Percentiles rank a stretch among this genome's conserved stretches.
Conservation (phyloP, 2,797 vertebrate species). For the Cichlasoma orientale region DNA sequence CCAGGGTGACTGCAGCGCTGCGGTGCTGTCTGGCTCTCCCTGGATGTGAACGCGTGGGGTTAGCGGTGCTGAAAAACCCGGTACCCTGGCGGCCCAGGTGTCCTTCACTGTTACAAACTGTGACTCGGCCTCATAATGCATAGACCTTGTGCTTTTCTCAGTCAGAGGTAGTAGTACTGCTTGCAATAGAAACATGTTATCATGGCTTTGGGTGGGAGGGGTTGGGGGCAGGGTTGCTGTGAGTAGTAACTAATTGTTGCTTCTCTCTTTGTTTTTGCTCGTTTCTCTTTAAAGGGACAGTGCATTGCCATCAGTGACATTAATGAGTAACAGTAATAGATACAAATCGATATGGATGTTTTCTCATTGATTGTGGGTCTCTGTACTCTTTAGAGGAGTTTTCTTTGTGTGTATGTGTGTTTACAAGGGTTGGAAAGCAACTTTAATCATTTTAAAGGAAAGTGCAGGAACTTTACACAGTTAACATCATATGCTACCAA, state of each 20-base stretch:
- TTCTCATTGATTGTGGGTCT: slow-evolving; percentile 74
- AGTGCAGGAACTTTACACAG: slow-evolving; percentile 67
- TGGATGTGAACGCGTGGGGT: slow-evolving; percentile 40
- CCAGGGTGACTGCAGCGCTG: neutral
- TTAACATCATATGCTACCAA: slow-evolving; percentile 85
- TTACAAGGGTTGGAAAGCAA: slow-evolving; percentile 53
- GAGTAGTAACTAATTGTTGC: slow-evolving; percentile 68
- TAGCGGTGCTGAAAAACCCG: slow-evolving; percentile 20
- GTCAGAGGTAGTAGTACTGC: slow-evolving; percentile 83
- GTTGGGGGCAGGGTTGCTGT: slow-evolving; percentile 45
- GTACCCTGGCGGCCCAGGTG: slow-evolving; percentile 14
- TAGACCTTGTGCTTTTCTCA: slow-evolving; percentile 85
- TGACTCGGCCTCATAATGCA: slow-evolving; percentile 64
- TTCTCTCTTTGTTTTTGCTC: slow-evolving; percentile 67
- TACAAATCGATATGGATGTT: slow-evolving; percentile 70
- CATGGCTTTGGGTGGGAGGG: slow-evolving; percentile 54
- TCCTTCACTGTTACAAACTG: slow-evolving; percentile 55
- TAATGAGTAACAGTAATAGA: slow-evolving; percentile 68
- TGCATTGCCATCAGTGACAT: slow-evolving; percentile 69
- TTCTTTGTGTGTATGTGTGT: slow-evolving; percentile 69
- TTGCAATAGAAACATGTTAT: slow-evolving; percentile 83
- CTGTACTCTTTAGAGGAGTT: slow-evolving; percentile 66
- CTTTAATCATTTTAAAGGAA: slow-evolving; percentile 62
- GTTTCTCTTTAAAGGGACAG: slow-evolving; percentile 66
- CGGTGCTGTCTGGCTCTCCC: slow-evolving; percentile 6